Evolutionary conservation across 1,140 invertebrate genomes (phyloP).

Genomic region (Penaeus indicus): DNA sequence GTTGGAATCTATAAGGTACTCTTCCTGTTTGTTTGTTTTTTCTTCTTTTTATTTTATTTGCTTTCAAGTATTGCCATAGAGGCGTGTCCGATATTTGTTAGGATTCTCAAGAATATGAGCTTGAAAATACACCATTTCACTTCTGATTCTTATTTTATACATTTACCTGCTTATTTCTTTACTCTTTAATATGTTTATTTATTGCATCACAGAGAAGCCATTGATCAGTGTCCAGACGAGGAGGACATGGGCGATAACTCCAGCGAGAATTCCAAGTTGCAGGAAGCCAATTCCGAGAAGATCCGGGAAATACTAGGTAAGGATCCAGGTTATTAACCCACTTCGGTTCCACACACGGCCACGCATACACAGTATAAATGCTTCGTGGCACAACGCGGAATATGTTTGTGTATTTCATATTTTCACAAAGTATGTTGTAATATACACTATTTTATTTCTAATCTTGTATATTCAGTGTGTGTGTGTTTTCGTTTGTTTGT

Average conservation of each 20-base stretch:
- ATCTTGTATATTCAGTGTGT: too few species aligned
- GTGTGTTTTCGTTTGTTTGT: too few species aligned
- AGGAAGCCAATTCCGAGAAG: slow-evolving; percentile 76
- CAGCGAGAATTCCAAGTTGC: slow-evolving; percentile 67
- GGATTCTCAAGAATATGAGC: too few species aligned
- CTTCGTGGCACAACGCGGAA: too few species aligned
- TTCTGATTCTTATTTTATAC: background rate
- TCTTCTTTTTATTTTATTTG: background rate
- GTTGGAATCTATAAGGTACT: slow-evolving; percentile 85
- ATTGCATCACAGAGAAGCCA: slow-evolving; percentile 67
- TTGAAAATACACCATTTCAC: background rate
- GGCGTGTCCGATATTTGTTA: too few species aligned
- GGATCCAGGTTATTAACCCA: slow-evolving; percentile 5
- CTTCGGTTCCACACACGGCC: too few species aligned
- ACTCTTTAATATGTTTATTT: slow-evolving; percentile 65
- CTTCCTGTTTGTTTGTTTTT: slow-evolving; percentile 13
- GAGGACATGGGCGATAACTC: slow-evolving; percentile 72
- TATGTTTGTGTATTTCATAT: too few species aligned
- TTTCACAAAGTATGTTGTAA: too few species aligned
- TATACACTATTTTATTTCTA: too few species aligned
- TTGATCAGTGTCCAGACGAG: slow-evolving; percentile 73
- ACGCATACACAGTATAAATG: too few species aligned
- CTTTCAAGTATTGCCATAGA: background rate
- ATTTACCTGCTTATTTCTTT: slow-evolving; percentile 34
- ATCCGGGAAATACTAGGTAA: slow-evolving; percentile 70